Evolutionary conservation across 2,113 vertebrate species (phyloP).

Genomic region (Cryptotis parvus): DNA sequence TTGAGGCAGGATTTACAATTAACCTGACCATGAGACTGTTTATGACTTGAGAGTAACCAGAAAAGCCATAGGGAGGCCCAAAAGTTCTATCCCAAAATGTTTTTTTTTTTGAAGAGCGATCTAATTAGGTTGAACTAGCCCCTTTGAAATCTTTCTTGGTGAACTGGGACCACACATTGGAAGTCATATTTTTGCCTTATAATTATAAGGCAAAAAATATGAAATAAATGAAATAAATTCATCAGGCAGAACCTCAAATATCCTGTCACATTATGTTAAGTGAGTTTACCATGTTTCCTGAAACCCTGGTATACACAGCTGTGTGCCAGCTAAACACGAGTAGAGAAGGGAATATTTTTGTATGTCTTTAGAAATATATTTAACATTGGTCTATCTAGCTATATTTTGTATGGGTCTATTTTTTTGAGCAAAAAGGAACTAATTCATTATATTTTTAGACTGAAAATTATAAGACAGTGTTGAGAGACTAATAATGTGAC

Average conservation of each 20-base stretch:
- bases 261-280: background rate
- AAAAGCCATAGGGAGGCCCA: background rate
- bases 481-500: background rate
- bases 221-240: too few species aligned
- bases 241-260: background rate
- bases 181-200: background rate
- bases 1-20: background rate
- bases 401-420: background rate
- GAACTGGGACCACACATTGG: background rate
- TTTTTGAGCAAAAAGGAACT: constrained; percentile 32
- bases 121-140: background rate
- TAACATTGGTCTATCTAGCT: background rate
- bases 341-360: background rate
- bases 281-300: background rate
- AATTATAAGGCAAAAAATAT: too few species aligned
- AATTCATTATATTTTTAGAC: constrained; percentile 2
- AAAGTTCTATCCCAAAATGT: background rate
- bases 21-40: background rate
- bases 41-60: background rate
- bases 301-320: background rate
- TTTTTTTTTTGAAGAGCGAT: background rate
- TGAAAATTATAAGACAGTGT: background rate
- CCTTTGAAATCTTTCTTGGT: constrained; percentile 5
- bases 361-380: background rate
- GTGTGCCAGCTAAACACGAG: background rate